Evolutionary conservation across 1,140 invertebrate genomes (phyloP).

Genomic region (Pantala flavescens): DNA sequence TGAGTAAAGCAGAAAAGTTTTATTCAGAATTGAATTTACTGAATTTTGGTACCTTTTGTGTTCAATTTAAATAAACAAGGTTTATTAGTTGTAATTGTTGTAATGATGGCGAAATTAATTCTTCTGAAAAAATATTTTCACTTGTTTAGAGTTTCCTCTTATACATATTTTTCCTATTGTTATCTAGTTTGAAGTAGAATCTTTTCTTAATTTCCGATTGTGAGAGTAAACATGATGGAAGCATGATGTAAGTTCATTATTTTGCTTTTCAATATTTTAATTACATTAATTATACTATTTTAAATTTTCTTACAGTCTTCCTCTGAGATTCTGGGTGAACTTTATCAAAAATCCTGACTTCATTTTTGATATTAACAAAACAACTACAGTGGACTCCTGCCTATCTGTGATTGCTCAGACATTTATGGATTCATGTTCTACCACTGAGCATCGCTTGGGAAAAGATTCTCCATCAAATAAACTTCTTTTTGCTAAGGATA

Average conservation of each 20-base stretch:
- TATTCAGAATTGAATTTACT: too few species aligned
- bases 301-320: slow-evolving; percentile 51
- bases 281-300: slow-evolving; percentile 10
- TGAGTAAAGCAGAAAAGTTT: slow-evolving; percentile 22
- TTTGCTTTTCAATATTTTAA: not conserved
- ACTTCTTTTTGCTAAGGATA: slow-evolving; percentile 87
- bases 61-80: too few species aligned
- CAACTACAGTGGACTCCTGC: slow-evolving; percentile 80
- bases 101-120: too few species aligned
- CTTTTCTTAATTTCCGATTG: too few species aligned
- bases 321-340: slow-evolving; percentile 92
- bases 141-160: too few species aligned
- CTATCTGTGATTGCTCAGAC: slow-evolving; percentile 92
- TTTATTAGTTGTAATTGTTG: too few species aligned
- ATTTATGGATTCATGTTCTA: slow-evolving; percentile 90
- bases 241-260: too few species aligned
- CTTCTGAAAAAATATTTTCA: too few species aligned
- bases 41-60: too few species aligned
- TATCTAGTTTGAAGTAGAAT: too few species aligned
- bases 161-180: too few species aligned
- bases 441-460: slow-evolving; percentile 75
- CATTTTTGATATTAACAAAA: slow-evolving; percentile 93
- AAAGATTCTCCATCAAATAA: slow-evolving; percentile 94
- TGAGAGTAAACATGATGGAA: too few species aligned
- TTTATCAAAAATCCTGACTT: slow-evolving; percentile 96